phyloP scores from a whole-genome alignment of 2,113 vertebrate species.

The Bubo blakistoni region DNA sequence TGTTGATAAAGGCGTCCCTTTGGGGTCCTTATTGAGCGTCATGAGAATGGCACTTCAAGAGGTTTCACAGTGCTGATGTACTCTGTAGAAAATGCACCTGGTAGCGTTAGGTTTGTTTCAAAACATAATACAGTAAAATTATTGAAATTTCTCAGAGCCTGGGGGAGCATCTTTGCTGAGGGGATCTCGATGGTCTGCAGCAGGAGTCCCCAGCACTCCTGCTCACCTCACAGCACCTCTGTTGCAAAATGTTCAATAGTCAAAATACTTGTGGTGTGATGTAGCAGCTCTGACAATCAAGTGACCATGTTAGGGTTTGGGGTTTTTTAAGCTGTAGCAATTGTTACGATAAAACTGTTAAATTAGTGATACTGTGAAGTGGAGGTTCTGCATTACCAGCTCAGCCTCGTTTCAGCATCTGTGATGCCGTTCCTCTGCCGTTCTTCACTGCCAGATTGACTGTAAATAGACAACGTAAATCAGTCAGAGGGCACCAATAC shows the following conservation, averaged over 20 bases:
- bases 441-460: background rate
- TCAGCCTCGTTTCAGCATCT: background rate
- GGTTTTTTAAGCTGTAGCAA: background rate
- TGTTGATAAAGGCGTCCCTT: conserved; percentile 42
- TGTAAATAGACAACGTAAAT: background rate
- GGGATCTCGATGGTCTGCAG: background rate
- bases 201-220: accelerated
- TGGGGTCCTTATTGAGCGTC: conserved; percentile 21
- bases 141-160: background rate
- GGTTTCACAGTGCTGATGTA: conserved; percentile 33
- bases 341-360: background rate
- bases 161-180: background rate
- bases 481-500: background rate
- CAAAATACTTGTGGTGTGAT: background rate
- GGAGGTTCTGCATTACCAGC: background rate
- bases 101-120: background rate
- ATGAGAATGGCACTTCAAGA: conserved; percentile 9
- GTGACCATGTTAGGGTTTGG: background rate
- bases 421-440: background rate
- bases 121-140: background rate
- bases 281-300: background rate
- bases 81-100: background rate
- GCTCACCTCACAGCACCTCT: background rate
- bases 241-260: background rate
- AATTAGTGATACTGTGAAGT: background rate